Percentiles rank a stretch among this genome's conserved stretches.
These are phyloP conservation scores for fruit fly (Drosophila melanogaster) DNA, from an alignment of 1,140 invertebrate genomes.

Conservation along the genomic window DNA sequence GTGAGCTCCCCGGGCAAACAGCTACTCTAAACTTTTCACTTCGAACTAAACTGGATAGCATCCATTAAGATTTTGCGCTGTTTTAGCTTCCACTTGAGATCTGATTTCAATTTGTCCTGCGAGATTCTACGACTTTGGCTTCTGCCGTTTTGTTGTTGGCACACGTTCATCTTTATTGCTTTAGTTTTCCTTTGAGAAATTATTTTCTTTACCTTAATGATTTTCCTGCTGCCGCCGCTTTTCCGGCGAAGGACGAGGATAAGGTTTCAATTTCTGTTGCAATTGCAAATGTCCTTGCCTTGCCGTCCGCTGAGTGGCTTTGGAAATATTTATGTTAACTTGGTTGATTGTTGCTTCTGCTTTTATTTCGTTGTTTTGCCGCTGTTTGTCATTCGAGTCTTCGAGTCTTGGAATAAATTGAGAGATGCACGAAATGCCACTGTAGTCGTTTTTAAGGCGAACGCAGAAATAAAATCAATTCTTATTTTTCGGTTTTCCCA, in stretches of 20 bases:
- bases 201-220: constrained; percentile 54
- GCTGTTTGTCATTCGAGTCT: constrained; percentile 48
- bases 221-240: constrained; percentile 29
- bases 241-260: constrained; percentile 2
- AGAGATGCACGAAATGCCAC: constrained; percentile 49
- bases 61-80: constrained; percentile 23
- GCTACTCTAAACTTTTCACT: neutral
- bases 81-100: constrained; percentile 18
- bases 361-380: constrained; percentile 33
- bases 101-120: constrained; percentile 21
- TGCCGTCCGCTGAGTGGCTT: constrained; percentile 14
- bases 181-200: constrained; percentile 40
- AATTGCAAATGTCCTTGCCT: constrained; percentile 13
- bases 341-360: constrained; percentile 35
- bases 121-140: neutral
- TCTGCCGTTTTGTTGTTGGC: constrained; percentile 10
- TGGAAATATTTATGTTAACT: constrained; percentile 63
- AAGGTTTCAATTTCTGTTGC: constrained; percentile 17
- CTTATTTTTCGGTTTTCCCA: constrained; percentile 50
- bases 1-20: neutral
- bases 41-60: neutral
- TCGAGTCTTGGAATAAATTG: constrained; percentile 48
- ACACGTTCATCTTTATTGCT: constrained; percentile 42
- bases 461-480: constrained; percentile 64
- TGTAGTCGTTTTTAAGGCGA: constrained; percentile 31